Evolutionary conservation across 2,888 invertebrate genomes (phyloP), one percentile per base, ranked within the genome.

Genomic region (Dryocosmus kuriphilus): DNA sequence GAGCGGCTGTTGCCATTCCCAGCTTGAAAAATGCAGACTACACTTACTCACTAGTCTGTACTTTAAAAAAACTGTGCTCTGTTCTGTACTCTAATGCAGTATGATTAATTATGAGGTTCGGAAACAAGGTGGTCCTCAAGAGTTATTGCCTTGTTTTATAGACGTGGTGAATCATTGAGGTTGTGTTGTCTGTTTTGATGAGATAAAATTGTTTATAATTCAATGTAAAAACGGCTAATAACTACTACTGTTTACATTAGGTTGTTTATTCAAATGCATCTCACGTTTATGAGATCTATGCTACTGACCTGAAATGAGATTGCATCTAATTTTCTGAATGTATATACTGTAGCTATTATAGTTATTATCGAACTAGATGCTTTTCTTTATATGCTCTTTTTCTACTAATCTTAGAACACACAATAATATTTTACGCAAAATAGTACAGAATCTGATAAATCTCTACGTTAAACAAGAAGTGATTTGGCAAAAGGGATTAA

Each of bases 1-100:
- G 7, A 55, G 51, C 71, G 51, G 71, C 71, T 71, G 71, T 71
- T 71, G 71, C 51, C 51, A 51, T 71, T 71, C 71, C 30, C 51
- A 71, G 30, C 30, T 71, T 71, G 71, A 51, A 71, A 71, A 55
- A 71, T 71, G 30, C 51, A 71, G 30, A 55, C 51, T 71, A 55
- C 71, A 51, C n/a, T 51, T 71, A 46, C 71, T 51, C 51, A 9
- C 41, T 19, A 67, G 19, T 46, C 27, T 51, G 51, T 71, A 46
- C 30, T n/a, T n/a, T n/a, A n/a, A n/a, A n/a, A n/a, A n/a, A n/a
- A n/a, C n/a, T n/a, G n/a, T n/a, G n/a, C n/a, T n/a, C n/a, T n/a
- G n/a, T n/a, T n/a, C n/a, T n/a, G n/a, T n/a, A n/a, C n/a, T n/a
- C n/a, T n/a, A n/a, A n/a, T n/a, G n/a, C n/a, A n/a, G n/a, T n/a